A percentile compares a stretch with the other conserved stretches of the same genome.
Conservation (phyloP, 2,797 vertebrate species). For the Spea hammondii region DNA sequence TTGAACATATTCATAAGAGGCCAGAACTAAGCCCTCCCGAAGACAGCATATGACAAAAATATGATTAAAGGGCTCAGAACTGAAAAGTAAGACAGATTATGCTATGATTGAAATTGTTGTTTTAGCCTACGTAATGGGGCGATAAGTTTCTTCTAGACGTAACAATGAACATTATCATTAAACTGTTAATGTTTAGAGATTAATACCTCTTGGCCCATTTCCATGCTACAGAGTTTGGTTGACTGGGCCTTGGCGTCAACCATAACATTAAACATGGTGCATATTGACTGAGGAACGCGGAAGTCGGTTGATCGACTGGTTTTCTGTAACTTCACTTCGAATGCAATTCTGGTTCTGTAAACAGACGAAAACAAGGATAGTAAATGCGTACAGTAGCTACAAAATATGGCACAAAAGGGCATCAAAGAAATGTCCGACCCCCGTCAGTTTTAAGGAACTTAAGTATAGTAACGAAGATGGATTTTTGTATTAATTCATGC, state of each 20-base stretch:
- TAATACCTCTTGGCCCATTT: constrained; percentile 98
- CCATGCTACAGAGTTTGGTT: constrained; percentile 98
- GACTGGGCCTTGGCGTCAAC: constrained; percentile 99
- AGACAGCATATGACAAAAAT: too few relatives aligned
- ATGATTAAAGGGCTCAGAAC: too few relatives aligned
- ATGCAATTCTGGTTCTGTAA: constrained; percentile 94
- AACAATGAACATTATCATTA: neutral
- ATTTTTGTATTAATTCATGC: too few relatives aligned
- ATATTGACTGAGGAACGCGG: constrained; percentile 97
- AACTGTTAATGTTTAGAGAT: neutral
- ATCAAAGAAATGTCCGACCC: neutral
- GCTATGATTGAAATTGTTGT: too few relatives aligned
- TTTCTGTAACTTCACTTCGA: constrained; percentile 97
- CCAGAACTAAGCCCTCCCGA: too few relatives aligned
- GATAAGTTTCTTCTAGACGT: too few relatives aligned
- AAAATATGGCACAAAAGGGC: constrained; percentile 1
- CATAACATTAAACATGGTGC: constrained; percentile 99
- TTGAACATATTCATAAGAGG: too few relatives aligned
- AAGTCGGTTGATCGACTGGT: constrained; percentile 99
- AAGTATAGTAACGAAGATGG: too few relatives aligned
- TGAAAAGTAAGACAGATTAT: too few relatives aligned
- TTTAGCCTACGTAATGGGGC: too few relatives aligned
- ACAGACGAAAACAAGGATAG: constrained; percentile 54
- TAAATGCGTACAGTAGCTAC: neutral
- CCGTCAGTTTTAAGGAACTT: neutral